phyloP scores from a whole-genome alignment of 1,140 invertebrate genomes.

The Neotoxoptera formosana region DNA sequence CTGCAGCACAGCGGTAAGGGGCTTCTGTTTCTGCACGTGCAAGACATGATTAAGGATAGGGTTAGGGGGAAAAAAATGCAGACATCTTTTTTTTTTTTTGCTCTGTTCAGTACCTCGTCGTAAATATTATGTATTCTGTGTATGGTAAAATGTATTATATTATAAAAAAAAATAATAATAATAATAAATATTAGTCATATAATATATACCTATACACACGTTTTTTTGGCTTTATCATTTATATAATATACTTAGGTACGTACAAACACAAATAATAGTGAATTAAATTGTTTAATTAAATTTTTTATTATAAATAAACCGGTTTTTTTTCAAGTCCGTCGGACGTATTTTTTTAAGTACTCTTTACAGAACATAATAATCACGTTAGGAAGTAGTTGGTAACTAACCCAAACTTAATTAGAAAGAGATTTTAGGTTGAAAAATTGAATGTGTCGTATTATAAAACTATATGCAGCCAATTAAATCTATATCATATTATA shows the following conservation, averaged over 20 bases:
- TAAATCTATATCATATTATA: not conserved
- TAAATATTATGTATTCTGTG: constrained; percentile 7
- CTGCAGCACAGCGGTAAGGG: not conserved
- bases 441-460: not conserved
- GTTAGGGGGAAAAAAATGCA: not conserved
- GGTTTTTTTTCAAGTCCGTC: not conserved
- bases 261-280: not conserved
- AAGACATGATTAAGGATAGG: not conserved
- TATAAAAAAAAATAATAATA: not conserved
- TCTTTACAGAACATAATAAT: not conserved
- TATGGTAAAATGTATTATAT: not conserved
- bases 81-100: constrained; percentile 12
- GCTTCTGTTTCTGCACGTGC: not conserved
- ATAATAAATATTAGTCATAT: not conserved
- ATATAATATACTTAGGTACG: not conserved
- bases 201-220: not conserved
- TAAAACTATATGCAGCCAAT: not conserved
- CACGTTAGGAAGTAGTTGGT: not conserved
- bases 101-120: not conserved
- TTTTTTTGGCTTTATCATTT: not conserved
- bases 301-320: not conserved
- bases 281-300: constrained; percentile 5
- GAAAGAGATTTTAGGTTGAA: not conserved
- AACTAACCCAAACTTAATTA: not conserved
- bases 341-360: not conserved